Evolutionary conservation across 2,888 invertebrate genomes (phyloP).

Genomic region (Eilema griseolum): DNA sequence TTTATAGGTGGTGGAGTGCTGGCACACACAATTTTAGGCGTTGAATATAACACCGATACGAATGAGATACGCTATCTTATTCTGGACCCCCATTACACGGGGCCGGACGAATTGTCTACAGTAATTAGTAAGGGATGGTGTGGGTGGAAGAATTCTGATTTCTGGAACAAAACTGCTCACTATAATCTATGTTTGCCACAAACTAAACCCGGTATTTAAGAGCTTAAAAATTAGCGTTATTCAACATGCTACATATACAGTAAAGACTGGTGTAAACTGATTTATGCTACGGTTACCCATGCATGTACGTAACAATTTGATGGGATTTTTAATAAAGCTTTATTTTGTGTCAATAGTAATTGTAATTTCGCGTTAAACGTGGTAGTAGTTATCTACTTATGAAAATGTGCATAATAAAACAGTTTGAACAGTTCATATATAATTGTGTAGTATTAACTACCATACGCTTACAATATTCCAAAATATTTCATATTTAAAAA

Average conservation of each 20-base stretch:
- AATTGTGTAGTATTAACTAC: background rate
- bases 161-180: conserved; percentile 98
- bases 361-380: background rate
- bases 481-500: background rate
- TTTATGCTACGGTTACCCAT: background rate
- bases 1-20: conserved; percentile 97
- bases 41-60: conserved; percentile 93
- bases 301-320: conserved; percentile 16
- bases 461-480: background rate
- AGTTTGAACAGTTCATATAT: background rate
- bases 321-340: background rate
- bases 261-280: background rate
- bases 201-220: conserved; percentile 73
- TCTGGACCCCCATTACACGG: conserved; percentile 99
- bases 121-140: conserved; percentile 97
- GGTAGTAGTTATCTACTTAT: background rate
- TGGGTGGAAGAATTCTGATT: conserved; percentile 97
- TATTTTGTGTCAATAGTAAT: conserved; percentile 4
- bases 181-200: conserved; percentile 98
- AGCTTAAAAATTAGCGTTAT: conserved; percentile 38
- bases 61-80: conserved; percentile 97
- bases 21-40: conserved; percentile 99
- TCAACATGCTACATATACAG: background rate
- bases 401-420: conserved; percentile 9
- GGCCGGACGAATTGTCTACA: conserved; percentile 92